A percentile compares a stretch with the other conserved stretches of the same genome.
Conservation (phyloP, 2,797 vertebrate genomes). For the Carduelis carduelis region DNA sequence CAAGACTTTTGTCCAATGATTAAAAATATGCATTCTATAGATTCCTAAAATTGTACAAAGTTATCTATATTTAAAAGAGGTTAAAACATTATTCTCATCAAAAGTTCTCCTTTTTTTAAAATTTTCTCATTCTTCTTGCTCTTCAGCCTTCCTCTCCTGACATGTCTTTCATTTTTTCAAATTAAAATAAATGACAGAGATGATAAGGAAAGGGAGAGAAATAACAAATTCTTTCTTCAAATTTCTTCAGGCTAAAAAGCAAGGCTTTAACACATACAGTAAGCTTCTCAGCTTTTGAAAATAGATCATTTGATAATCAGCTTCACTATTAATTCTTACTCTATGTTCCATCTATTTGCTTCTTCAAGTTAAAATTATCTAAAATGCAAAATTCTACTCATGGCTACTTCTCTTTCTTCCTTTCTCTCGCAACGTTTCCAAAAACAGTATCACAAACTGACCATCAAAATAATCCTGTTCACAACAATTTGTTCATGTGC, state of each 20-base stretch:
- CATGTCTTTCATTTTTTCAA: neutral
- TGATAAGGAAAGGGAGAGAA: neutral
- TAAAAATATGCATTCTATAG: neutral
- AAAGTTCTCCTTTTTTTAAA: rapidly evolving
- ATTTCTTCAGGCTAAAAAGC: neutral
- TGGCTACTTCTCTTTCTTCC: neutral
- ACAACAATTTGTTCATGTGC: neutral
- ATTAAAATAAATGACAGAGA: neutral
- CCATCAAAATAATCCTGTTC: neutral
- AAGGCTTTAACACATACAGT: neutral
- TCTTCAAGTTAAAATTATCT: neutral
- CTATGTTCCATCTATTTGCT: neutral
- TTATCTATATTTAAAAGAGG: neutral
- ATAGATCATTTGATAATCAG: neutral
- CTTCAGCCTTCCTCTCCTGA: neutral
- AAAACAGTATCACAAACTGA: neutral
- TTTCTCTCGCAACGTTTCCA: neutral
- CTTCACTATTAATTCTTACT: neutral
- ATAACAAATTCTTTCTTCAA: neutral
- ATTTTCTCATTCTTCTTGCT: neutral
- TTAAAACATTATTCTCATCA: neutral
- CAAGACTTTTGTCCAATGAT: neutral
- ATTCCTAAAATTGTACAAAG: neutral
- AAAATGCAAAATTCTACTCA: neutral
- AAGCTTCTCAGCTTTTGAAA: neutral